Evolutionary conservation across 2,113 vertebrate genomes (phyloP).

Genomic region (Bos indicus): DNA sequence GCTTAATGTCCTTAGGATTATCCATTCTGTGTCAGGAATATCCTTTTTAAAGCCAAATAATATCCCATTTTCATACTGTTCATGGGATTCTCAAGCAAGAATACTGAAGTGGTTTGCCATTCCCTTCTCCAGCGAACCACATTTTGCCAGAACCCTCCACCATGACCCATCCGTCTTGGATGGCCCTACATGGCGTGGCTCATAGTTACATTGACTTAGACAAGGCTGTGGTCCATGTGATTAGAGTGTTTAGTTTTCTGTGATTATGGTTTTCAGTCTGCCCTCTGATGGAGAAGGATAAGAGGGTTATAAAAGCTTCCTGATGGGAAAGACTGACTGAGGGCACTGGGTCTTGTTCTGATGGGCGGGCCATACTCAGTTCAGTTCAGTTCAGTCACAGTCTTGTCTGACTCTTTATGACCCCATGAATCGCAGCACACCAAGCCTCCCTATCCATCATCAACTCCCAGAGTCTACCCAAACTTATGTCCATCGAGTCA

Average conservation of each 20-base stretch:
- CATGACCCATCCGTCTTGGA: neutral
- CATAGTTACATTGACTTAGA: neutral
- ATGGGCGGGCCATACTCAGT: neutral
- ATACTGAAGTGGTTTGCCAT: neutral
- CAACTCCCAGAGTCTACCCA: too few species aligned
- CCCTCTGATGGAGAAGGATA: neutral
- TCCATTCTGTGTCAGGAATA: neutral
- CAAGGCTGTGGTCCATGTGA: neutral
- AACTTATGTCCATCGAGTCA: fast-evolving
- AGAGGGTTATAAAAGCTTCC: neutral
- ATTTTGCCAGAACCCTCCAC: neutral
- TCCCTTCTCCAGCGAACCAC: neutral
- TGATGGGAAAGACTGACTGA: neutral
- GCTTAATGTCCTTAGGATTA: neutral
- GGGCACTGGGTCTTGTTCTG: neutral
- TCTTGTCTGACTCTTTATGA: too few species aligned
- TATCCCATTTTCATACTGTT: neutral
- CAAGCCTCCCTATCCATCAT: too few species aligned
- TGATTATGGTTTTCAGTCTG: neutral
- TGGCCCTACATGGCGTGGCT: neutral
- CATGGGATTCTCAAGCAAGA: neutral
- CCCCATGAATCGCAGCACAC: fast-evolving
- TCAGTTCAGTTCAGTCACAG: too few species aligned
- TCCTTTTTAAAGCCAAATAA: neutral
- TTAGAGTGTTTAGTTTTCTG: neutral